phyloP scores from a whole-genome alignment of 2,888 invertebrate species.

The Watsonalla cultraria region DNA sequence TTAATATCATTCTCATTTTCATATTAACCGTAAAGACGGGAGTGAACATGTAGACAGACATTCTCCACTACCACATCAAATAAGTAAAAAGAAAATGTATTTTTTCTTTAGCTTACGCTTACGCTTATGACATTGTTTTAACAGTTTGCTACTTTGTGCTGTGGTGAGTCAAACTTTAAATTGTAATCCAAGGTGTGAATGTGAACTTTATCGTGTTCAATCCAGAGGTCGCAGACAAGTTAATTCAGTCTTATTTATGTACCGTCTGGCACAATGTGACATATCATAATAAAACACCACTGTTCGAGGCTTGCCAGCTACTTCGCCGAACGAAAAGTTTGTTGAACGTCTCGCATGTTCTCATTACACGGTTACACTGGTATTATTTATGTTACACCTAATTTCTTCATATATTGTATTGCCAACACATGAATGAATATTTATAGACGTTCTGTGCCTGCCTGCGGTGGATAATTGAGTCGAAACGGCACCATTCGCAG shows the following conservation, averaged over 20 bases:
- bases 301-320: conserved; percentile 43
- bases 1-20: no score
- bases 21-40: no score
- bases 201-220: conserved; percentile 49
- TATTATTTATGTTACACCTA: conserved; percentile 16
- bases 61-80: no score
- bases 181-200: conserved; percentile 47
- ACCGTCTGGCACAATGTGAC: conserved; percentile 70
- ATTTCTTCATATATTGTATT: conserved; percentile 1
- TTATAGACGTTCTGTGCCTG: no score
- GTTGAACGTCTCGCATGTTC: conserved; percentile 55
- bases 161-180: conserved; percentile 4
- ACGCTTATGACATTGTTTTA: conserved; percentile 2
- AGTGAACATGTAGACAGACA: no score
- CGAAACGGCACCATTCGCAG: no score
- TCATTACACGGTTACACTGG: conserved; percentile 23
- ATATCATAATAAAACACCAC: conserved; percentile 69
- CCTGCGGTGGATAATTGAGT: no score
- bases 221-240: conserved; percentile 70
- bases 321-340: conserved; percentile 50
- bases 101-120: not conserved
- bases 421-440: conserved; percentile 6
- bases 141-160: not conserved
- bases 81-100: not conserved
- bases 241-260: conserved; percentile 74